Base-by-base conservation (phyloP, 2,797 vertebrate species). In the Cichlasoma orientale region DNA sequence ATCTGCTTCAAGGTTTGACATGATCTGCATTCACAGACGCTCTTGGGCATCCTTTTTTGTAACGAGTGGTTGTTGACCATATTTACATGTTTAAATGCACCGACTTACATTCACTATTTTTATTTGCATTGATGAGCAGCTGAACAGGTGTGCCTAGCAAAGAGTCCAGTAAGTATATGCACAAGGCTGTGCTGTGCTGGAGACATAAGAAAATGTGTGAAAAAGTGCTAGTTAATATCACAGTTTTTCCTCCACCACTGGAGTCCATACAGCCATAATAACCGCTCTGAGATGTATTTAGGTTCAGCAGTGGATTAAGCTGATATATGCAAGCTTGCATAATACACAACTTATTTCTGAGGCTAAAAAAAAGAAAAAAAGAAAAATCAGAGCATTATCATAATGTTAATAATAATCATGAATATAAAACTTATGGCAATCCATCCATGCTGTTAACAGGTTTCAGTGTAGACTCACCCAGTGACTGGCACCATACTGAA, bases 11-110 rank as follows among this genome's bases (percentile, higher is more conserved):
- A 27, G 21, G 8, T 27, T 44, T 1, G 23, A 23, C 59, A 44
- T 19, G 18, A 8, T 27, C 3, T 44, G 38, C 23, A 18, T 21
- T 19, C 4, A 44, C 38, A 44, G 59, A 25, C 6, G 38, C 0
- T 25, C 36, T 61, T 61, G 33, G 38, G 0, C 33, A 41, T 41
- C 33, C 16, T 44, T 44, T 38, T 21, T 8, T 44, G 14, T 44
- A 63, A 63, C 3, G 16, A 44, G 36, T 18, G 59, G 0, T 44
- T 11, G 38, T 1, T 66, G 18, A 66, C 38, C 0, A 63, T 47
- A 5, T 63, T 4, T 18, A 50, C 16, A 50, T 50, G 16, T 19
- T 16, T 44, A 0, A 16, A 47, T 18, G 2, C 5, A 18, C 6
- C 1, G 14, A 66, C 14, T 27, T 47, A 19, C 29, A 47, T 38